Conservation (phyloP, 2,797 vertebrate genomes). For the Gobionotothen gibberifrons region DNA sequence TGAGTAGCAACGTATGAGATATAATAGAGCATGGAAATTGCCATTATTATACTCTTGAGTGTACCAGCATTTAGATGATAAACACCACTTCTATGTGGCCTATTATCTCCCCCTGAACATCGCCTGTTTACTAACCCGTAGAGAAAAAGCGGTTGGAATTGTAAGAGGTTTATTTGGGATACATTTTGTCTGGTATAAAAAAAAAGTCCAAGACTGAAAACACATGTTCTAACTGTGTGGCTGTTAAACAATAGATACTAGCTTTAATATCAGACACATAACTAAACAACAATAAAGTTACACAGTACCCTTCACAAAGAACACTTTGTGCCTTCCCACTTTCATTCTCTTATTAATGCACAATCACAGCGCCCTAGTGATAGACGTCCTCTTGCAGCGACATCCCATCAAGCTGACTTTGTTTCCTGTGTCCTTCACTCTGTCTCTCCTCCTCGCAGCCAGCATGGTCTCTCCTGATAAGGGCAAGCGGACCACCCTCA, state of each 20-base stretch:
- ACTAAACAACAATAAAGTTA: not conserved
- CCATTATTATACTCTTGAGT: too few species aligned
- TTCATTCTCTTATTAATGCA: not conserved
- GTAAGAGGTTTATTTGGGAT: not conserved
- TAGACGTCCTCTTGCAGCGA: not conserved
- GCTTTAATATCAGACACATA: not conserved
- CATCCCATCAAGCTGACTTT: not conserved
- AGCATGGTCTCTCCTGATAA: constrained; percentile 98
- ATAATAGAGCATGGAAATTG: too few species aligned
- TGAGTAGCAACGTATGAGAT: too few species aligned
- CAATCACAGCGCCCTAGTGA: not conserved
- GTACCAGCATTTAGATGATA: too few species aligned
- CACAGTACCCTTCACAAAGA: not conserved
- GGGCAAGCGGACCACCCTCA: constrained; percentile 88
- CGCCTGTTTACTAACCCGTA: too few species aligned
- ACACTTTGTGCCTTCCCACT: not conserved
- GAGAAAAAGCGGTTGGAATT: too few species aligned
- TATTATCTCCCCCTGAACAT: too few species aligned
- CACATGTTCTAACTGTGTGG: too few species aligned
- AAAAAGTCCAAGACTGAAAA: too few species aligned
- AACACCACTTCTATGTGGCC: too few species aligned
- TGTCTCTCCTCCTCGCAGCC: constrained; percentile 78
- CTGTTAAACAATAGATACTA: not conserved
- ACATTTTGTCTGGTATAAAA: not conserved
- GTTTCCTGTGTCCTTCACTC: constrained; percentile 27